Percentiles rank a stretch among this genome's conserved stretches.
phyloP scores from a whole-genome alignment of 2,888 invertebrate genomes.

The Troilus luridus region DNA sequence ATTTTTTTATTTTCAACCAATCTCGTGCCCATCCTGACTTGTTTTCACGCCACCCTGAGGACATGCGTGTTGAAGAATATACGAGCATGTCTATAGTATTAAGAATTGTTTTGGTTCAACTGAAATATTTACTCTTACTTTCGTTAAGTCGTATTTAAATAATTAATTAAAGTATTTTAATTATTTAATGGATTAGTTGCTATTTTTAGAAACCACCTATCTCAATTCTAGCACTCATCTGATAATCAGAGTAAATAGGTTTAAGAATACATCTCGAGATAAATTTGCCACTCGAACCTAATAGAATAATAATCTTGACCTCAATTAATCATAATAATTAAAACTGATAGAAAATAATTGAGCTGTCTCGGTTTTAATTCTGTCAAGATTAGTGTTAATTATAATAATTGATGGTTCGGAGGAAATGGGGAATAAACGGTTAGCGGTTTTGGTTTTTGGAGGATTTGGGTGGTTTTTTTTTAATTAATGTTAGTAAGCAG shows the following conservation, averaged over 20 bases:
- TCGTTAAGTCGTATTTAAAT: too few species aligned
- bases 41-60: too few species aligned
- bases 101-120: too few species aligned
- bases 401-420: background rate
- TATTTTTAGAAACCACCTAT: constrained; percentile 1
- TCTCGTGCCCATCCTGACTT: too few species aligned
- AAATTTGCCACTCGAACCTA: background rate
- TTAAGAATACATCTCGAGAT: constrained; percentile 21
- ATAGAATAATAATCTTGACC: constrained; percentile 30
- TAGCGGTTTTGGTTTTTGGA: background rate
- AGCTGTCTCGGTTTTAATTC: background rate
- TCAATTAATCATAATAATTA: constrained; percentile 9
- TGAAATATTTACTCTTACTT: too few species aligned
- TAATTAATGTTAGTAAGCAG: background rate
- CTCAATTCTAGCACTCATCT: background rate
- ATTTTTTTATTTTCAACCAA: too few species aligned
- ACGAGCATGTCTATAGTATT: too few species aligned
- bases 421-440: too few species aligned
- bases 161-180: background rate
- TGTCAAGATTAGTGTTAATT: constrained; percentile 13
- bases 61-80: too few species aligned
- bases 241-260: constrained; percentile 2
- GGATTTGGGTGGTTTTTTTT: background rate
- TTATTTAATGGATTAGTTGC: background rate
- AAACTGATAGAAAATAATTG: background rate